Base-by-base conservation (phyloP, 2,113 vertebrate genomes). In the Hirundichthys speculiger region DNA sequence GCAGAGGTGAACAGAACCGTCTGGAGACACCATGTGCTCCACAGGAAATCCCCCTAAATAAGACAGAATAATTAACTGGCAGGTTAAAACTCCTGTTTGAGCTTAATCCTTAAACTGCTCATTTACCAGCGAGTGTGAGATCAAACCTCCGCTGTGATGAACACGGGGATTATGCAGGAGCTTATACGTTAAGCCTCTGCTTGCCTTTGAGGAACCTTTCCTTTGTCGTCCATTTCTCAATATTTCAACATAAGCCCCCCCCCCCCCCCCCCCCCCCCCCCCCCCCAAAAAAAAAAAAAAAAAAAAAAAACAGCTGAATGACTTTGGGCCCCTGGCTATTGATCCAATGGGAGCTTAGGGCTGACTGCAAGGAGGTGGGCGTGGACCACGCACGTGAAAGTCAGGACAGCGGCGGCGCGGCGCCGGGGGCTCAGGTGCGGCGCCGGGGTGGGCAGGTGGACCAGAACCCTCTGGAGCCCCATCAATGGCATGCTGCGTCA, bases 391-490 rank as follows among this genome's bases (percentile, higher is more conserved):
- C 40, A 25, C 39, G 60, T n/a, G n/a, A n/a, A n/a, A n/a, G n/a
- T n/a, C n/a, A n/a, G n/a, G 59, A 40, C 39, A 67, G 63, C 89
- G 87, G 74, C 89, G 86, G 89, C 86, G 57, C 67, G 55, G 59
- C 19, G 3, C 39, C 20, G 76, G 77, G n/a, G 86, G 46, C 90
- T 92, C 91, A 93, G 91, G 91, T 93, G 92, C n/a, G 80, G 68
- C 63, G 16, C 8, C n/a, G 65, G 78, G 82, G 86, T 62, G 86
- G n/a, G 90, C 92, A 94, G 92, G 90, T 92, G 92, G 88, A 88
- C 76, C 2, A 79, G 73, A 79, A 80, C 72, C 73, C 86, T 82
- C 88, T 58, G 58, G 85, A 90, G 88, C 55, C 89, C 87, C 89
- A 90, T 92, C 91, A 88, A 87, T 34, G 61, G 64, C 85, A 73